Evolutionary conservation across 2,113 vertebrate species (phyloP).

Genomic region (Perca schrenkii): DNA sequence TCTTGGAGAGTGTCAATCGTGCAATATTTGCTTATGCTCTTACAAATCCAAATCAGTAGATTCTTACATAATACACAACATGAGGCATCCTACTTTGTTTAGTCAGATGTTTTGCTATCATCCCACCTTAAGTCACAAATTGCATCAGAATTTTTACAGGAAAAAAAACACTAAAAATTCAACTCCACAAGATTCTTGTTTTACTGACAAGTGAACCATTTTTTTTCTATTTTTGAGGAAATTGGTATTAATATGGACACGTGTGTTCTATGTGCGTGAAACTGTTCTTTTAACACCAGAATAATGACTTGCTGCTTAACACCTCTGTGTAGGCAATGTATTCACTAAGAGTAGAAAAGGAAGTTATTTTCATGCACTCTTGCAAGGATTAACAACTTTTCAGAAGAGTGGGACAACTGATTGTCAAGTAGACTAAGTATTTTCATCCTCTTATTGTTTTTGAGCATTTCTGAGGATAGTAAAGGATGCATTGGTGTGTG

Average conservation of each 20-base stretch:
- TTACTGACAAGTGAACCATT: not conserved
- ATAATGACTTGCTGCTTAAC: not conserved
- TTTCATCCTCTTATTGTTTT: not conserved
- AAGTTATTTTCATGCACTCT: not conserved
- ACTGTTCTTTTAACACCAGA: not conserved
- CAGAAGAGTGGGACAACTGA: not conserved
- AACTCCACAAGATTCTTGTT: not conserved
- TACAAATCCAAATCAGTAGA: slow-evolving; percentile 1
- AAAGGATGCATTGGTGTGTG: not conserved
- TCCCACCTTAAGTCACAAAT: not conserved
- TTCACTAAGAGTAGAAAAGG: not conserved
- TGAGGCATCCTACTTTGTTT: not conserved
- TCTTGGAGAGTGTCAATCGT: not conserved
- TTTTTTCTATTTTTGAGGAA: not conserved
- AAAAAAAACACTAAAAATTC: not conserved
- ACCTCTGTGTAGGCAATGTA: not conserved
- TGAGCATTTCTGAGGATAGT: not conserved
- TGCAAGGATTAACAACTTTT: not conserved
- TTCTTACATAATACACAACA: not conserved
- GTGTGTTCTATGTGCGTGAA: not conserved
- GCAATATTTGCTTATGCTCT: not conserved
- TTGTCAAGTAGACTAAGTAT: not conserved
- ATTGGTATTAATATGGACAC: not conserved
- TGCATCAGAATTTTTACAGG: not conserved
- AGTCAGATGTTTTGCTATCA: not conserved